A percentile compares a stretch with the other conserved stretches of the same genome.
Evolutionary conservation across 2,888 invertebrate genomes (phyloP).

Genomic region (Apomyelois bistriatella): DNA sequence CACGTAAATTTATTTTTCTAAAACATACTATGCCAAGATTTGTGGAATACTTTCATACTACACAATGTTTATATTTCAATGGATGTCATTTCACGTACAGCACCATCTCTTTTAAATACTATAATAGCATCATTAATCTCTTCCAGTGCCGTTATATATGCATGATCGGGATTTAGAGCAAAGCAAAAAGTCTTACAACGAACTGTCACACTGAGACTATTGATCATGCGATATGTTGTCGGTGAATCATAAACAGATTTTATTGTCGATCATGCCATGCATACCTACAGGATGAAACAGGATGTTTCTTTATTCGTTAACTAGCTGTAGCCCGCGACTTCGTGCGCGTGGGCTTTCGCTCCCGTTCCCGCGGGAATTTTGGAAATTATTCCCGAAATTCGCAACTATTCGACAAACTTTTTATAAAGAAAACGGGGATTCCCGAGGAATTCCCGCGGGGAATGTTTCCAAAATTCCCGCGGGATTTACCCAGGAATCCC

Average conservation of each 20-base stretch:
- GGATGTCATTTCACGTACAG: not conserved
- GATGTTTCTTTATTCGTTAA: not conserved
- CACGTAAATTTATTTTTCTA: too few relatives aligned
- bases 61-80: not conserved
- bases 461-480: too few relatives aligned
- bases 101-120: conserved; percentile 15
- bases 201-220: conserved; percentile 3
- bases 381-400: too few relatives aligned
- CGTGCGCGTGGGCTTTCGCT: too few relatives aligned
- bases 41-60: too few relatives aligned
- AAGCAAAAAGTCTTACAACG: conserved; percentile 19
- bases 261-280: not conserved
- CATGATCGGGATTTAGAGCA: conserved; percentile 26
- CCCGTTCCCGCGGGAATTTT: too few relatives aligned
- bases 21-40: too few relatives aligned
- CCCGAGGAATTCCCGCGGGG: too few relatives aligned
- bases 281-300: not conserved
- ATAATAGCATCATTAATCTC: conserved; percentile 55
- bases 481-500: too few relatives aligned
- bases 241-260: not conserved
- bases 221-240: conserved; percentile 8
- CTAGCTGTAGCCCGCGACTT: too few relatives aligned
- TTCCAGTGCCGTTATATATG: conserved; percentile 55
- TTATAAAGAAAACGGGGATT: too few relatives aligned
- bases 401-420: too few relatives aligned